Conservation (phyloP, 2,113 vertebrate species). For the Speoplatyrhinus poulsoni region DNA sequence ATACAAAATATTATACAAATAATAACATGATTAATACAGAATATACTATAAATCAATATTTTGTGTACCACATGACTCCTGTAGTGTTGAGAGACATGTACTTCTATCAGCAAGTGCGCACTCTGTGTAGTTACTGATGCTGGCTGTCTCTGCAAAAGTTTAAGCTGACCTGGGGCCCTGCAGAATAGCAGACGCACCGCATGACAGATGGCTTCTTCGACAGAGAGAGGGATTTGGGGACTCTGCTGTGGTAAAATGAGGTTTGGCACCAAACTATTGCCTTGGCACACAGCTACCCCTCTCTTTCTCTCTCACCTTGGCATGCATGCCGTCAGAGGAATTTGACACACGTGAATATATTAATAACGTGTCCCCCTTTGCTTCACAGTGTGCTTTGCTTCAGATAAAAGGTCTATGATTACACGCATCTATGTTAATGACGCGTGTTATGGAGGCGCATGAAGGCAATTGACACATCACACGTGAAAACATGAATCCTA, state of each 20-base stretch:
- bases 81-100: neutral
- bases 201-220: slow-evolving; percentile 50
- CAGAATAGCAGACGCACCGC: slow-evolving; percentile 22
- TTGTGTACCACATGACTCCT: no score
- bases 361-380: neutral
- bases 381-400: neutral
- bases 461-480: slow-evolving; percentile 9
- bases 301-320: slow-evolving; percentile 5
- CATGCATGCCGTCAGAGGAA: neutral
- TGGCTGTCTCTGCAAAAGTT: slow-evolving; percentile 40
- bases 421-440: slow-evolving; percentile 13
- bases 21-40: no score
- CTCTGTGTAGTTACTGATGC: slow-evolving; percentile 14
- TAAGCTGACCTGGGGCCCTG: slow-evolving; percentile 34
- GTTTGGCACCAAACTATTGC: slow-evolving; percentile 33
- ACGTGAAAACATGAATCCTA: slow-evolving; percentile 4
- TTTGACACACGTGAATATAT: neutral
- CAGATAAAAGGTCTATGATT: slow-evolving; percentile 33
- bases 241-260: slow-evolving; percentile 29
- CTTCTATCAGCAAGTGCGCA: neutral
- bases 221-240: slow-evolving; percentile 44
- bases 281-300: slow-evolving; percentile 24
- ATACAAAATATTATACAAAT: no score
- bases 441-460: slow-evolving; percentile 22
- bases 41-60: no score